Evolutionary conservation across 2,888 invertebrate species (phyloP), one percentile per base, ranked within the genome.

Genomic region (Aphodius granarius): DNA sequence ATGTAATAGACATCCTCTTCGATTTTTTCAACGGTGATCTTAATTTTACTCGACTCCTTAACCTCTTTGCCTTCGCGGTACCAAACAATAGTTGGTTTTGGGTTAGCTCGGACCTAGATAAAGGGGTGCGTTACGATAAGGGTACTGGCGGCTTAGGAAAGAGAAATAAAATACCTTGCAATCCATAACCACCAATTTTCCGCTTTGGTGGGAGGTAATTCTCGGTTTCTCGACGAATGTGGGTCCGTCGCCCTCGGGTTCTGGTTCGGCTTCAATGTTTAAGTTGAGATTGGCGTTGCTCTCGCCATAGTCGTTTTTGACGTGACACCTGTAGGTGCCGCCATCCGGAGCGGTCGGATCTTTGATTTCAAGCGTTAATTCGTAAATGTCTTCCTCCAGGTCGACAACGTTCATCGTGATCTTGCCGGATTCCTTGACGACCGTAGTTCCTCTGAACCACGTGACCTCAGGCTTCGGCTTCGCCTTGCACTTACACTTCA

Each of bases 221-320:
- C 94, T 91, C 20, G 96, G 96, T 86, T 96, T 96, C 84, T 95
- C 95, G 79, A 96, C 92, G 87, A 99, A 99, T 21, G 96, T 95
- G 75, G 99, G 99, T 23, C 97, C 96, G 85, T 96, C 95, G 71
- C 96, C 96, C 89, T 96, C 95, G 0, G 94, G 95, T 88, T 96
- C 96, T n/a, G 95, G 93, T 88, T 95, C 95, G 83, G 98, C 97
- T 90, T 98, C 97, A 86, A 99, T 97, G 87, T 99, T 98, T 76
- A 99, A 90, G 84, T 98, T 97, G 73, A 99, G 91, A 87, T 98
- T 98, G 78, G 98, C 97, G 87, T 97, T 98, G 83, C 97, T 96
- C 89, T 98, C 98, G 78, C 99, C 99, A 86, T 92, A 96, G 88
- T 97, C 96, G 86, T 98, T 99, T 88, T 94, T 94, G 78, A 97